Evolutionary conservation across 2,113 vertebrate species (phyloP).

Genomic region (Aviceda subcristata): DNA sequence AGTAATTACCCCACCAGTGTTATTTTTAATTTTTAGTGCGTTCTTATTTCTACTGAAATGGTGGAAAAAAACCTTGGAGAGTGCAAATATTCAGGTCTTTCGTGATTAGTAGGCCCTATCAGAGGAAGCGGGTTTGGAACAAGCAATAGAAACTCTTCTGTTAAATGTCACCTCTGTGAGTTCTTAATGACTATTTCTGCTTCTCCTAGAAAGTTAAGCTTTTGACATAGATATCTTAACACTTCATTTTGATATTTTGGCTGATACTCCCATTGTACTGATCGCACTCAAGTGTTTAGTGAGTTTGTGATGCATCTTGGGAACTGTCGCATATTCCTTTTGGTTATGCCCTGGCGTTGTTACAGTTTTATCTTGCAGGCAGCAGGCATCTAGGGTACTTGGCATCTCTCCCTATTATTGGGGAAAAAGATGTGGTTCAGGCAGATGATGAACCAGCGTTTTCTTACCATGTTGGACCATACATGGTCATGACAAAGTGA

Average conservation of each 20-base stretch:
- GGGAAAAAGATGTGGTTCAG: slow-evolving; percentile 77
- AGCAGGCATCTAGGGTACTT: slow-evolving; percentile 64
- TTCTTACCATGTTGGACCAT: slow-evolving; percentile 77
- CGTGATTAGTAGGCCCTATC: neutral
- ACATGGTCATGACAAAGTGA: slow-evolving; percentile 85
- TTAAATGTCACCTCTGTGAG: neutral
- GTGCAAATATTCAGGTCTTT: neutral
- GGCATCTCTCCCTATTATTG: slow-evolving; percentile 76
- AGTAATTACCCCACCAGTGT: neutral
- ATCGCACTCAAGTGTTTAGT: neutral
- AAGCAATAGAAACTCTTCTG: neutral
- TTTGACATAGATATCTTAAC: neutral
- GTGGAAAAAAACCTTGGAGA: neutral
- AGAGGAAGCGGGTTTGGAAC: neutral
- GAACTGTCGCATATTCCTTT: neutral
- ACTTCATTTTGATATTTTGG: neutral
- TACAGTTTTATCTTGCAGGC: slow-evolving; percentile 76
- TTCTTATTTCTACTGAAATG: neutral
- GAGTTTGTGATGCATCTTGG: neutral
- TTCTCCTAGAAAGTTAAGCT: neutral
- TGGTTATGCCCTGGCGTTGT: neutral
- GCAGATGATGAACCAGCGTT: slow-evolving; percentile 78
- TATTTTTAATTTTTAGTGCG: neutral
- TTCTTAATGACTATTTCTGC: neutral
- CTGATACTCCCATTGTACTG: neutral